Base-by-base conservation (phyloP, 2,113 vertebrate genomes). In the Atlantisia rogersi region DNA sequence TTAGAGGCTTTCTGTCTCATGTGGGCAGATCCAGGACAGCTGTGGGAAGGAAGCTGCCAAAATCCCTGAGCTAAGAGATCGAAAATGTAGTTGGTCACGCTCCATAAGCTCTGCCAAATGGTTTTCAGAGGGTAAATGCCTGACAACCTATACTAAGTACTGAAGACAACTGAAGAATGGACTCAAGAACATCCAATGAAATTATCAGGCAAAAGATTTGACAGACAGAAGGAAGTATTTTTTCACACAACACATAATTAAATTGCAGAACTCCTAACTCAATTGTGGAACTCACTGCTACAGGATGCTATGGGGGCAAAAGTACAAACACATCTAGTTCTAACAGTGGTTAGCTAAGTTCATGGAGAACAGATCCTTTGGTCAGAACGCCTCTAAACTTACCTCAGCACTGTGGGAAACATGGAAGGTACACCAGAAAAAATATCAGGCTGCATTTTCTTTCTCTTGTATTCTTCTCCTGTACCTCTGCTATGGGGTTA, bases 151-250 rank as follows among this genome's bases (percentile, higher is more conserved):
- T 4, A 39, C 58, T 77, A 60, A 94, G 48, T 46, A 21, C 53
- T 31, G 65, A 1, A 89, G 65, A 42, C 74, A 89, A 6, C 77
- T 68, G 70, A 93, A 52, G 77, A 78, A 88, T 44, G 88, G 90
- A 31, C 50, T 17, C 31, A 68, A 80, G 85, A 58, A 35, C 85
- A 83, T 5, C 52, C 80, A 88, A 71, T 81, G 92, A 92, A 88
- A 95, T 94, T 93, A 95, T 2, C 52, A 74, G 52, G 80, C 17
- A 24, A 32, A 90, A 56, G 14, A 77, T 63, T 1, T 74, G 40
- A 12, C 86, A 77, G 82, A n/a, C 8, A 5, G 76, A 89, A 82
- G 96, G 88, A 97, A 95, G 95, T 58, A 48, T 76, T 96, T 93
- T 80, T 92, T 95, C 94, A 94, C 75, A 56, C 92, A 59, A 37